Percentiles rank a stretch among this genome's conserved stretches.
Evolutionary conservation across 2,888 invertebrate species (phyloP).

Genomic region (Heliconius ethilla): DNA sequence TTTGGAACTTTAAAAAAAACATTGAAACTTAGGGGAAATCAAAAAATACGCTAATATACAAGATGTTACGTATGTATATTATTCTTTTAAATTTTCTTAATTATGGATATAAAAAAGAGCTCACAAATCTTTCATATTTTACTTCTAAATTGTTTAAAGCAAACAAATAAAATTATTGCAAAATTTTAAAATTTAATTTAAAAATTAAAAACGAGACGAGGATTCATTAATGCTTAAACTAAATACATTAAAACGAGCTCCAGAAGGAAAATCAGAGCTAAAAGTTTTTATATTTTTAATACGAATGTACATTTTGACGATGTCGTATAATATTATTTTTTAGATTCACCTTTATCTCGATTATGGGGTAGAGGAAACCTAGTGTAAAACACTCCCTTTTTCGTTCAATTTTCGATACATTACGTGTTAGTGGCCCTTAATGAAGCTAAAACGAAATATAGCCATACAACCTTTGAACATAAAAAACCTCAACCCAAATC

Average conservation of each 20-base stretch:
- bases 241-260: conserved; percentile 28
- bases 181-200: not conserved
- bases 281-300: not conserved
- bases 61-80: no score
- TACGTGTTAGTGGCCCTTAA: not conserved
- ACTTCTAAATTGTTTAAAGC: not conserved
- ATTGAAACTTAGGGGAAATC: no score
- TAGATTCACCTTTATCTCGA: not conserved
- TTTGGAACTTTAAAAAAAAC: no score
- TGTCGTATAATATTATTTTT: not conserved
- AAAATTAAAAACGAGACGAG: conserved; percentile 16
- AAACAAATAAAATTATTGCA: not conserved
- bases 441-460: no score
- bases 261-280: not conserved
- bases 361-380: no score
- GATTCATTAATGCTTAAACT: conserved; percentile 27
- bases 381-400: not conserved
- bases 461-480: not conserved
- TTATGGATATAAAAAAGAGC: not conserved
- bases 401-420: not conserved
- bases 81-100: not conserved
- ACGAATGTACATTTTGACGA: not conserved
- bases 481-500: not conserved
- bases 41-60: no score
- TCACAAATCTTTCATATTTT: not conserved